A percentile compares a stretch with the other conserved stretches of the same genome.
Conservation (phyloP, 2,113 vertebrate species). For the Electrona antarctica region DNA sequence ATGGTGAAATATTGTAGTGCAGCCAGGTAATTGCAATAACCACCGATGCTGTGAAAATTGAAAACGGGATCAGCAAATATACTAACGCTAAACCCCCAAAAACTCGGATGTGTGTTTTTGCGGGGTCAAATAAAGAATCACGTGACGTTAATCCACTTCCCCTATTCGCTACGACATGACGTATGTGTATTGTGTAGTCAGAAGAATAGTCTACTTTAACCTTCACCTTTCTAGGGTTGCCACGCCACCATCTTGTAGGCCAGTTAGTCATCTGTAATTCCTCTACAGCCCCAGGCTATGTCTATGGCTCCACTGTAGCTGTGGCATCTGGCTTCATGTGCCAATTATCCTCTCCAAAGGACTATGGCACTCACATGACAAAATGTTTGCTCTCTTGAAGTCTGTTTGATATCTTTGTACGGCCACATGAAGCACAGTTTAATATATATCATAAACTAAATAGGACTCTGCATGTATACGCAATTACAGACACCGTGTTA, state of each 20-base stretch:
- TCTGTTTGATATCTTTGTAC: not conserved
- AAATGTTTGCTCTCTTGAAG: not conserved
- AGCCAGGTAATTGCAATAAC: too few species aligned
- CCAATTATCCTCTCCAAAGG: not conserved
- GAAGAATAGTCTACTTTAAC: too few species aligned
- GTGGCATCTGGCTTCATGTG: not conserved
- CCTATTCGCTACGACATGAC: too few species aligned
- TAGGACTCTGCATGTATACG: not conserved
- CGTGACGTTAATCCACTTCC: too few species aligned
- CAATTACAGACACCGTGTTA: not conserved
- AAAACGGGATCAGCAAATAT: too few species aligned
- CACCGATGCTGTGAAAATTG: too few species aligned
- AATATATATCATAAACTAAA: not conserved
- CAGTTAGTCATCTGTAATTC: not conserved
- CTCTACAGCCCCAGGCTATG: not conserved
- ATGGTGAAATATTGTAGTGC: too few species aligned
- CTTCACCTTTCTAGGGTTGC: not conserved
- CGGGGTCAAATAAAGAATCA: too few species aligned
- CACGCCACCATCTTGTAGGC: not conserved
- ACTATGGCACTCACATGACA: not conserved
- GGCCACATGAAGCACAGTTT: not conserved
- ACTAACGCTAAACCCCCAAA: too few species aligned
- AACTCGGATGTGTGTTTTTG: too few species aligned
- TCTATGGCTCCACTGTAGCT: not conserved
- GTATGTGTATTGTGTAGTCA: too few species aligned